Evolutionary conservation across 2,797 vertebrate genomes (phyloP).

Genomic region (Semaprochilodus insignis): DNA sequence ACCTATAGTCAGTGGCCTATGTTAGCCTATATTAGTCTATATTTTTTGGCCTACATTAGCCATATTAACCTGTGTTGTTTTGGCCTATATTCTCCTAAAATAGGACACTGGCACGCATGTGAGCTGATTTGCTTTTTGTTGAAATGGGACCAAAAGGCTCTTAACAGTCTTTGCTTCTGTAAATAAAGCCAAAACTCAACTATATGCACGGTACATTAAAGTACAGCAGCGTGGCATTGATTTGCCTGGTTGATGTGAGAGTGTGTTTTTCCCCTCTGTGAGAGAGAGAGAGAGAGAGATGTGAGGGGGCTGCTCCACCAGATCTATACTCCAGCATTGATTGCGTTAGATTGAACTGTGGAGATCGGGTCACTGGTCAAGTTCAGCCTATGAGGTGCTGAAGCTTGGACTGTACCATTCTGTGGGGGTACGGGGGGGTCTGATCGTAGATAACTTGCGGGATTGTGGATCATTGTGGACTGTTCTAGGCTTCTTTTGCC

Average conservation of each 20-base stretch:
- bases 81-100: too few relatives aligned
- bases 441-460: too few relatives aligned
- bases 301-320: constrained; percentile 37
- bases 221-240: constrained; percentile 23
- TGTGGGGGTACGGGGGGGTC: constrained; percentile 35
- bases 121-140: too few relatives aligned
- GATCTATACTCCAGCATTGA: constrained; percentile 73
- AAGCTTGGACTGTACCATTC: constrained; percentile 51
- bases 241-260: background rate
- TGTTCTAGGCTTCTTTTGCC: background rate
- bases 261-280: constrained; percentile 20
- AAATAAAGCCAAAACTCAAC: too few relatives aligned
- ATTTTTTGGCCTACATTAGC: too few relatives aligned
- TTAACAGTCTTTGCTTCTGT: too few relatives aligned
- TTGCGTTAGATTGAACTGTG: constrained; percentile 68
- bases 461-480: background rate
- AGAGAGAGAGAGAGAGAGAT: constrained; percentile 41
- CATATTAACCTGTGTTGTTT: too few relatives aligned
- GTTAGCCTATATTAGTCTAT: too few relatives aligned
- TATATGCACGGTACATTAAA: background rate
- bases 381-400: constrained; percentile 15
- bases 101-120: too few relatives aligned
- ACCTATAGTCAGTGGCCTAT: too few relatives aligned
- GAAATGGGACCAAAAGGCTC: too few relatives aligned
- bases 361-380: constrained; percentile 35